phyloP scores from a whole-genome alignment of 2,113 vertebrate genomes.

The Antechinus stuartii region DNA sequence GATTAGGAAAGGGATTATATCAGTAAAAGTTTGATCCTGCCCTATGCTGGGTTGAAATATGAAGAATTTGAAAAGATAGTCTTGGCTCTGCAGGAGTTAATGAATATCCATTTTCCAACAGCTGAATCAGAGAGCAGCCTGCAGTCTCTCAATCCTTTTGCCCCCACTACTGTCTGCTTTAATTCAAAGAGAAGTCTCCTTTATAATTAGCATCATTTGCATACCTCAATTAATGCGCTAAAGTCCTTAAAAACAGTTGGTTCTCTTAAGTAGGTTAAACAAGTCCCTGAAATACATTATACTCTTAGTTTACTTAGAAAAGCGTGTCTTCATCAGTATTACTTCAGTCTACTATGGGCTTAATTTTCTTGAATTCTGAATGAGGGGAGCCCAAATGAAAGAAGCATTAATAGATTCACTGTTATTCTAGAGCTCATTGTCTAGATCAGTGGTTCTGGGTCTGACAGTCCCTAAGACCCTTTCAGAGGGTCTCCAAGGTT shows the following conservation, averaged over 20 bases:
- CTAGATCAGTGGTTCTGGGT: not conserved
- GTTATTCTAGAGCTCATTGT: not conserved
- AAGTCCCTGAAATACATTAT: not conserved
- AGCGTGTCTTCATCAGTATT: not conserved
- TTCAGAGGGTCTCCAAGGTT: not conserved
- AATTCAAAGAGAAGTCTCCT: constrained; percentile 11
- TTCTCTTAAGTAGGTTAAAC: constrained; percentile 4
- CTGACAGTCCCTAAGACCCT: not conserved
- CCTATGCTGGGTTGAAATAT: not conserved
- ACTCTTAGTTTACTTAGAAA: not conserved
- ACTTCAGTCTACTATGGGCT: not conserved
- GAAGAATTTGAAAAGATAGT: not conserved
- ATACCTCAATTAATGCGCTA: not conserved
- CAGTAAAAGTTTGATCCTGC: not conserved
- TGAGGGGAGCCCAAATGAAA: not conserved
- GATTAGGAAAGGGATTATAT: not conserved
- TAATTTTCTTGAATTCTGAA: constrained; percentile 21
- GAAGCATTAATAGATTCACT: not conserved
- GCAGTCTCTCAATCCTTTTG: not conserved
- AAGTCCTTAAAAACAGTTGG: constrained; percentile 30
- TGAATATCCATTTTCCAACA: not conserved
- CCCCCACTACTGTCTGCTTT: not conserved
- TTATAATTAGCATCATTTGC: not conserved
- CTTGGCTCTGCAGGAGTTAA: not conserved
- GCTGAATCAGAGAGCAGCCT: not conserved